Evolutionary conservation across 1,140 invertebrate genomes (phyloP), one percentile per base, ranked within the genome.

Genomic region (Brachionus calyciflorus): DNA sequence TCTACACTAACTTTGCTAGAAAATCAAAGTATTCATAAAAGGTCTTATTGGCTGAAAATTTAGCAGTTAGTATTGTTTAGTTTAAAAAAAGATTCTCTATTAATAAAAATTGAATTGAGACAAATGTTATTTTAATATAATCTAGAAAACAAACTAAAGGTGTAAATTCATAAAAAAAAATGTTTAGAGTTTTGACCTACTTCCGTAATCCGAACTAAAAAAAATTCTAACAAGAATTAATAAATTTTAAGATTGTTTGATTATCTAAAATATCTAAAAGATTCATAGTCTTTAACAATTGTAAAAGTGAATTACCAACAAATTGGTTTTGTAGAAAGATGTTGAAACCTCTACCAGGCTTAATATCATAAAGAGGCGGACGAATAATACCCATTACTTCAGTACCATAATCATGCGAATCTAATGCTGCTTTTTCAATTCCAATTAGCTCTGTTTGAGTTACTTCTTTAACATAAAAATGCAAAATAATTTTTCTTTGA

Each of bases 381-480:
- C 69, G 19, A 40, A 73, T 55, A 17, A 73, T 73, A 9, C 69
- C 69, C 46, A 73, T 41, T 81, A 85, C 84, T 82, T 88, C 87
- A 33, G 79, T 78, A 24, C 87, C 87, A 82, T 84, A 87, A 46
- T 88, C 85, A 53, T 81, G 75, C 3, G 86, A 84, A 44, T 79
- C 60, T 30, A 83, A 65, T 77, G 73, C 51, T 79, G 79, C 70
- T 79, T 79, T 79, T 83, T 88, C 82, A 81, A 86, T 83, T 33
- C 80, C 79, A 53, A 78, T 48, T 33, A 87, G 84, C 26, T 86
- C 82, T n/a, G 82, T 77, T 28, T 81, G n/a, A 5, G 80, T 79
- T 0, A 88, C 82, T 80, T 88, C 82, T 78, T 84, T 81, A 2
- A 81, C 80, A 80, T 84, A 88, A 79, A 88, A 88, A 82, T 88